These are phyloP conservation scores for Euclidia mi DNA, from an alignment of 2,888 invertebrate genomes.

Conservation along the genomic window DNA sequence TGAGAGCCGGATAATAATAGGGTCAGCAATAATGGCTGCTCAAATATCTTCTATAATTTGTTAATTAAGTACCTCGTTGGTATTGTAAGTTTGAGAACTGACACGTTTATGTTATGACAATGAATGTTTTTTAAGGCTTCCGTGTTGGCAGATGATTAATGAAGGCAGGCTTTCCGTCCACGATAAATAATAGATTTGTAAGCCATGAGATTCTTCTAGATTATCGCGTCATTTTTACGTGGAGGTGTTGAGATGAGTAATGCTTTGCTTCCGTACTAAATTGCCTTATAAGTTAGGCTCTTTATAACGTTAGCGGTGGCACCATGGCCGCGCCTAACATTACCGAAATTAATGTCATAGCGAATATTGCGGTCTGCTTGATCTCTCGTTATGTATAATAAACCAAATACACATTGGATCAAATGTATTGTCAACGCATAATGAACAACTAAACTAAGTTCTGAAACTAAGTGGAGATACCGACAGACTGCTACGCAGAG, in stretches of 20 bases:
- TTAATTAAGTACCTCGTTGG: slow-evolving; percentile 42
- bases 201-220: slow-evolving; percentile 45
- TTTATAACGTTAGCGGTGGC: slow-evolving; percentile 20
- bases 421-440: too few species aligned
- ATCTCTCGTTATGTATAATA: slow-evolving; percentile 11
- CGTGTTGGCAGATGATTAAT: slow-evolving; percentile 26
- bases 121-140: slow-evolving; percentile 6
- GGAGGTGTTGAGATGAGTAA: slow-evolving; percentile 24
- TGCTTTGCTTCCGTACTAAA: slow-evolving; percentile 41
- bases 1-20: slow-evolving; percentile 50
- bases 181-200: slow-evolving; percentile 45
- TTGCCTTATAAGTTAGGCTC: slow-evolving; percentile 43
- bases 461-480: too few species aligned
- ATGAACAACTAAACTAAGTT: too few species aligned
- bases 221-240: slow-evolving; percentile 36
- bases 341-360: slow-evolving; percentile 40
- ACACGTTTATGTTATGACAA: slow-evolving; percentile 13
- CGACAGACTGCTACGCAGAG: too few species aligned
- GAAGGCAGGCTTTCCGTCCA: slow-evolving; percentile 15
- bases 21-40: slow-evolving; percentile 44
- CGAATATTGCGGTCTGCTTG: slow-evolving; percentile 27
- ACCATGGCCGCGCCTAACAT: slow-evolving; percentile 29
- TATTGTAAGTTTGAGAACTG: slow-evolving; percentile 18
- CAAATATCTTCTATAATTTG: slow-evolving; percentile 39
- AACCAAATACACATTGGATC: too few species aligned